A percentile compares a stretch with the other conserved stretches of the same genome.
Conservation (phyloP, 2,797 vertebrate species). For the Apogon talboti region DNA sequence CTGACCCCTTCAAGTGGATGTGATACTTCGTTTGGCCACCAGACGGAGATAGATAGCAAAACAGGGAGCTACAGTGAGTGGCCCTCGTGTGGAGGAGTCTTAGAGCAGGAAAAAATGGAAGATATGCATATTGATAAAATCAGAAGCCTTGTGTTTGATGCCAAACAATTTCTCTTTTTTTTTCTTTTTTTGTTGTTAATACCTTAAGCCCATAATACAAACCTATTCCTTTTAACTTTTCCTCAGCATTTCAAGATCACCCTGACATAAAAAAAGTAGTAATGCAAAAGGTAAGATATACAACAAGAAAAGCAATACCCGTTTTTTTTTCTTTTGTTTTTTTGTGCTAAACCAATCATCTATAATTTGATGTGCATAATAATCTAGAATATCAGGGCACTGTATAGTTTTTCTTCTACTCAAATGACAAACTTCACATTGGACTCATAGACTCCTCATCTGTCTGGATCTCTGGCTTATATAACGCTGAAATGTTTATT, state of each 20-base stretch:
- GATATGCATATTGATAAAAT: background rate
- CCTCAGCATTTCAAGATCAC: constrained; percentile 51
- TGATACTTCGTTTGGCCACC: constrained; percentile 61
- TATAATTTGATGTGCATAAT: background rate
- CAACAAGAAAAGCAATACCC: background rate
- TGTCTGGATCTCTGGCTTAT: background rate
- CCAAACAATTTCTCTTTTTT: background rate
- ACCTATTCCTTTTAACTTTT: background rate
- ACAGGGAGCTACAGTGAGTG: constrained; percentile 51
- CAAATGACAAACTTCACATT: background rate
- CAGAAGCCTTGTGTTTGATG: background rate
- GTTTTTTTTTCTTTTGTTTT: no score
- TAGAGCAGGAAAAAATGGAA: background rate
- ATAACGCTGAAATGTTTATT: background rate
- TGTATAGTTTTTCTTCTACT: background rate
- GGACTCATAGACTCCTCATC: background rate
- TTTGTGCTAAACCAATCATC: no score
- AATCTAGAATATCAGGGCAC: background rate
- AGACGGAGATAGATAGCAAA: constrained; percentile 72
- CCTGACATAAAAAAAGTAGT: constrained; percentile 57
- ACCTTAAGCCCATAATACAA: background rate
- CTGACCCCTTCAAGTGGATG: constrained; percentile 63
- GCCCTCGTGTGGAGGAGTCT: background rate
- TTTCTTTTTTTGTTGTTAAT: background rate
- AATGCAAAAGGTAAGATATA: constrained; percentile 68